These are phyloP conservation scores for Ciconia boyciana DNA, from an alignment of 2,113 vertebrate genomes.

Conservation along the genomic window DNA sequence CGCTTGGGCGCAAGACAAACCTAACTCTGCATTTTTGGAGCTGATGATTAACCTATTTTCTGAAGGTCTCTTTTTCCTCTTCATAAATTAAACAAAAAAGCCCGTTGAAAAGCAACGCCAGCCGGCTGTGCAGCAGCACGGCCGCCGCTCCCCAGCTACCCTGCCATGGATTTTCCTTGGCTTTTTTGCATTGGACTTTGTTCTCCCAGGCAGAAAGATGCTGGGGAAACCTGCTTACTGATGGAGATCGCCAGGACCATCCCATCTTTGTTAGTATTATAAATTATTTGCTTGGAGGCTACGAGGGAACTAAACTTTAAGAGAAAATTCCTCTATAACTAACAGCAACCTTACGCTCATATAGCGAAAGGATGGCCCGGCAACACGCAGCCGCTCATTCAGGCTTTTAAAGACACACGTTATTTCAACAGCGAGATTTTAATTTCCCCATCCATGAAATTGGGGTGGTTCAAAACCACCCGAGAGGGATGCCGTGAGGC, in stretches of 20 bases:
- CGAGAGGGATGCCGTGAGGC: background rate
- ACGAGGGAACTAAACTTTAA: background rate
- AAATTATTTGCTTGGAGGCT: background rate
- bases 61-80: background rate
- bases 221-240: background rate
- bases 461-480: background rate
- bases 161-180: background rate
- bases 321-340: background rate
- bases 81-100: background rate
- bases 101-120: background rate
- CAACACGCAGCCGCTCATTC: background rate
- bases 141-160: background rate
- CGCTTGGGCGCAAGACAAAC: background rate
- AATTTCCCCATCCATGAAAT: background rate
- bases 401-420: fast-evolving
- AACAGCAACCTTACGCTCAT: fast-evolving
- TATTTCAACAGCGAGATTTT: background rate
- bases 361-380: background rate
- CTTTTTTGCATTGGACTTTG: background rate
- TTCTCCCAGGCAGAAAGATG: background rate
- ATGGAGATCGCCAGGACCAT: background rate
- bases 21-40: background rate
- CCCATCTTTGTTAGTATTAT: background rate
- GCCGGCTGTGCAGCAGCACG: fast-evolving
- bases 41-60: constrained; percentile 31